These are phyloP conservation scores for Bemisia tabaci DNA, from an alignment of 1,140 invertebrate species.

Conservation along the genomic window DNA sequence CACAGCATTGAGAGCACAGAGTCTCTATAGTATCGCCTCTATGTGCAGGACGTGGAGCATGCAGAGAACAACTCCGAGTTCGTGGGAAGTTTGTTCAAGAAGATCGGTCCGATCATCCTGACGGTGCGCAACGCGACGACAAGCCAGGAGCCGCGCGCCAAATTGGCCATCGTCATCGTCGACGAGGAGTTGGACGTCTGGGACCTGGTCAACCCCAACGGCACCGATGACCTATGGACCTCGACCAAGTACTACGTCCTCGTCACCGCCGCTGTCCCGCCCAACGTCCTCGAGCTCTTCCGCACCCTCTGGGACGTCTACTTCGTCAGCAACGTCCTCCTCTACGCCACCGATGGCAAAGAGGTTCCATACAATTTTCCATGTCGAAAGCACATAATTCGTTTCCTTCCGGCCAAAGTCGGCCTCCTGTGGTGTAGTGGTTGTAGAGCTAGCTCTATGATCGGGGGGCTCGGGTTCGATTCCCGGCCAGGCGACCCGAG, in stretches of 20 bases:
- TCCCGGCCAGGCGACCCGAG: no score
- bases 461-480: no score
- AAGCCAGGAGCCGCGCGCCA: background rate
- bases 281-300: background rate
- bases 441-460: no score
- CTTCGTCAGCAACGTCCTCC: background rate
- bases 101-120: background rate
- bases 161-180: background rate
- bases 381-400: no score
- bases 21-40: no score
- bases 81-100: background rate
- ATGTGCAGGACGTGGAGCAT: no score
- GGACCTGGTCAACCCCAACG: background rate
- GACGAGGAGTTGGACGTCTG: background rate
- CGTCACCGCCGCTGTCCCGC: background rate
- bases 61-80: background rate
- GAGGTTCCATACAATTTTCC: no score
- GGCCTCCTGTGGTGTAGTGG: no score
- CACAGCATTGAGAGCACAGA: no score
- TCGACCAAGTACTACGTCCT: background rate
- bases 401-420: no score
- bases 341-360: background rate
- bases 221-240: background rate
- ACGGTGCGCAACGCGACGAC: background rate
- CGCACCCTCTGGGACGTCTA: background rate